phyloP scores from a whole-genome alignment of 2,888 invertebrate species.

The Limnephilus lunatus region DNA sequence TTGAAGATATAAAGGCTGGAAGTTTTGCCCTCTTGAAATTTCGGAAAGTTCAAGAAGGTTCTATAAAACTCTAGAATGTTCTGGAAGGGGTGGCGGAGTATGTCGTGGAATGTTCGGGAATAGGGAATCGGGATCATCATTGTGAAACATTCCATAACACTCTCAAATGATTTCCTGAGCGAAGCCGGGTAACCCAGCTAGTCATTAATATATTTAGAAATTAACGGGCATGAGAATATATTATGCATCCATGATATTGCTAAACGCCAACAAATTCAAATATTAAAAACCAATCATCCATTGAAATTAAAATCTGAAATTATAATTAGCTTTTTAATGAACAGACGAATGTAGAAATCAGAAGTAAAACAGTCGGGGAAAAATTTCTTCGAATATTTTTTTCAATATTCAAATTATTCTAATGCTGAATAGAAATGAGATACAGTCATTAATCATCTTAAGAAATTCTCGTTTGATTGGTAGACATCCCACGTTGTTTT shows the following conservation, averaged over 20 bases:
- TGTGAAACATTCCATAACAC: no score
- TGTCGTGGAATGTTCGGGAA: no score
- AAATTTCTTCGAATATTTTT: slow-evolving; percentile 55
- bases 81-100: no score
- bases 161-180: no score
- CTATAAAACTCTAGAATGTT: no score
- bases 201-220: background rate
- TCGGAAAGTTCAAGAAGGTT: no score
- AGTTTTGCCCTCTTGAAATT: no score
- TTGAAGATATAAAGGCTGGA: no score
- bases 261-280: slow-evolving; percentile 8
- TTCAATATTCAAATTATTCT: slow-evolving; percentile 40
- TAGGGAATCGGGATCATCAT: no score
- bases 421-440: slow-evolving; percentile 46
- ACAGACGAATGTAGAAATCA: slow-evolving; percentile 33
- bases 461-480: slow-evolving; percentile 38
- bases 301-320: slow-evolving; percentile 55
- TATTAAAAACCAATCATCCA: slow-evolving; percentile 43
- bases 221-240: background rate
- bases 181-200: no score
- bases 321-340: slow-evolving; percentile 62
- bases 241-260: slow-evolving; percentile 4
- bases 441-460: slow-evolving; percentile 52
- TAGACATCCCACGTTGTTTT: slow-evolving; percentile 47
- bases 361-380: slow-evolving; percentile 49